Evolutionary conservation across 2,888 invertebrate genomes (phyloP).

Genomic region (Ganaspis brasiliensis): DNA sequence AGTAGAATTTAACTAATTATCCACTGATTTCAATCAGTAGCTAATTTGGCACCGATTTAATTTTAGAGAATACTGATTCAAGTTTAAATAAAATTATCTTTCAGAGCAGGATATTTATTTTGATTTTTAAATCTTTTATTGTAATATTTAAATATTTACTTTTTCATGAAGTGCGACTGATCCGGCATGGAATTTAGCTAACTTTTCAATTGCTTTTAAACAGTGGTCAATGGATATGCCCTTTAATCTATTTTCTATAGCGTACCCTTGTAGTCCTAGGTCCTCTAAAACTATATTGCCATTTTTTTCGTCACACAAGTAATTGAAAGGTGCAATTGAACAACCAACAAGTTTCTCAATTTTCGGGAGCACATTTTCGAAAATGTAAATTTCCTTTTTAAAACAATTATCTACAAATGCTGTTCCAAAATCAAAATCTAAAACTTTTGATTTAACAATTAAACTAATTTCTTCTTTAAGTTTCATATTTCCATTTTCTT

Average conservation of each 20-base stretch:
- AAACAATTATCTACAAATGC: neutral
- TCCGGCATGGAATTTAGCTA: slow-evolving; percentile 67
- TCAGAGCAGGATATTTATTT: no score
- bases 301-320: neutral
- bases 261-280: slow-evolving; percentile 56
- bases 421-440: neutral
- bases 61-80: no score
- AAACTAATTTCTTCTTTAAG: neutral
- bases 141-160: slow-evolving; percentile 58
- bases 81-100: no score
- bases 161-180: slow-evolving; percentile 64
- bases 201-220: slow-evolving; percentile 54
- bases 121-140: no score
- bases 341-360: slow-evolving; percentile 22
- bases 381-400: neutral
- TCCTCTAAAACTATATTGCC: slow-evolving; percentile 64
- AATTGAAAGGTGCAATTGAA: neutral
- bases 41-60: no score
- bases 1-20: no score
- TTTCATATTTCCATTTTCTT: neutral
- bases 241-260: slow-evolving; percentile 59
- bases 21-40: no score
- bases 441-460: neutral
- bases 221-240: slow-evolving; percentile 62
- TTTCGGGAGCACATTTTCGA: neutral